Conservation (phyloP, 2,797 vertebrate genomes). For the Synaphobranchus kaupii region DNA sequence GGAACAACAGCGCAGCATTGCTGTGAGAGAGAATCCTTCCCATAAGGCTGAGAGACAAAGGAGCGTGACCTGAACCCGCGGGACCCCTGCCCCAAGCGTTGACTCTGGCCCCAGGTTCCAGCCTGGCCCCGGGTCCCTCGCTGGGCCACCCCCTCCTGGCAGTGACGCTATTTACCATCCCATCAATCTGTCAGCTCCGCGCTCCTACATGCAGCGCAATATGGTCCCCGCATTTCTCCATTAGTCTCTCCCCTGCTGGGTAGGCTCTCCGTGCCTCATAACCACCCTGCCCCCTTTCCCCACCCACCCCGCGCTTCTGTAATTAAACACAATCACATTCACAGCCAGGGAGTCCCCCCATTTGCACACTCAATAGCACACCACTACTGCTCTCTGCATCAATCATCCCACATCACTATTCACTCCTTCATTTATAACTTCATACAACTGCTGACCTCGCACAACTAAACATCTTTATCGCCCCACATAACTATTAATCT, state of each 20-base stretch:
- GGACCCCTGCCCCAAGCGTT: constrained; percentile 74
- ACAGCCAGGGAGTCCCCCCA: neutral
- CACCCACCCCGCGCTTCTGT: neutral
- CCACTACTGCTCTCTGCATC: neutral
- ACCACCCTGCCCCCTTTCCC: constrained; percentile 23
- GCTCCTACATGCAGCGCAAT: constrained; percentile 88
- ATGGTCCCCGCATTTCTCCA: constrained; percentile 81
- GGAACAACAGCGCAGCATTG: constrained; percentile 69
- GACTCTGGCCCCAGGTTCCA: constrained; percentile 75
- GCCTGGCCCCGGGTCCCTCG: constrained; percentile 72
- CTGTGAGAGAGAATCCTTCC: constrained; percentile 69
- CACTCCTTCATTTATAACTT: neutral
- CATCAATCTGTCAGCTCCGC: constrained; percentile 92
- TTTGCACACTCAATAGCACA: neutral
- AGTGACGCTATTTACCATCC: constrained; percentile 85
- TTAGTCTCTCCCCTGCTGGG: constrained; percentile 68
- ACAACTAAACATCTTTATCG: too few species aligned
- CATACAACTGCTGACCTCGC: too few species aligned
- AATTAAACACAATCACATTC: neutral
- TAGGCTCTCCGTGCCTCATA: constrained; percentile 35
- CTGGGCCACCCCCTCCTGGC: constrained; percentile 71
- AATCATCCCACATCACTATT: neutral
- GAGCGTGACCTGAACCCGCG: constrained; percentile 81
- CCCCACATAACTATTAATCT: neutral
- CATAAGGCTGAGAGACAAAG: constrained; percentile 83